A percentile compares a stretch with the other conserved stretches of the same genome.
phyloP scores from a whole-genome alignment of 30 jellyfish, hydroid and myxozoan species.

The Hydractinia echinata region DNA sequence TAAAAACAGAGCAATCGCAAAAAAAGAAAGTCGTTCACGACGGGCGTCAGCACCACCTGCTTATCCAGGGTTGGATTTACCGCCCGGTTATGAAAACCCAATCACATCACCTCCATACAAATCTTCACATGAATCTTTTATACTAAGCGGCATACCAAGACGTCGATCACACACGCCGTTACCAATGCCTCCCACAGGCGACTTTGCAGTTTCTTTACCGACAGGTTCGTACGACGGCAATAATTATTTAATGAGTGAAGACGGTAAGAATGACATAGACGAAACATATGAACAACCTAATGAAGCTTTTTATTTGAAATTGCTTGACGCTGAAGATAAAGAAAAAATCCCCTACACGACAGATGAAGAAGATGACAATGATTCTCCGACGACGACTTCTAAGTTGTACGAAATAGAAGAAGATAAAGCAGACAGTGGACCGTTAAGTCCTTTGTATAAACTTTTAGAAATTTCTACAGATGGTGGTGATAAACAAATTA shows the following conservation, averaged over 20 bases:
- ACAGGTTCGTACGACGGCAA: background rate
- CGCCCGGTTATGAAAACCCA: constrained; percentile 3
- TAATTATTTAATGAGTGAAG: too few relatives aligned
- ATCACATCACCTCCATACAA: background rate
- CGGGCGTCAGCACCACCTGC: constrained; percentile 6
- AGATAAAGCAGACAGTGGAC: background rate
- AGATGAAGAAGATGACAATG: background rate
- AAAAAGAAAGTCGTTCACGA: background rate
- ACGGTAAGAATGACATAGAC: background rate
- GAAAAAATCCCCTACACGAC: background rate
- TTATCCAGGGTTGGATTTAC: constrained; percentile 16
- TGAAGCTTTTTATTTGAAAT: constrained; percentile 3
- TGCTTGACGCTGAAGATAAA: background rate
- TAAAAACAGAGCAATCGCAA: background rate
- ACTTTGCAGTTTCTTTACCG: background rate
- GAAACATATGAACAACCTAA: constrained; percentile 6
- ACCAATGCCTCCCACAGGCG: background rate
- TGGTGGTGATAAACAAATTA: too few relatives aligned
- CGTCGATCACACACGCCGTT: constrained; percentile 1
- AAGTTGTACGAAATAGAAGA: background rate
- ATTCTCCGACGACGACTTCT: background rate
- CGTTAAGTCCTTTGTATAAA: background rate
- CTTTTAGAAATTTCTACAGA: too few relatives aligned
- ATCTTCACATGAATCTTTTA: background rate
- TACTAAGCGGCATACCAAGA: background rate